Conservation (phyloP, 2,797 vertebrate genomes). For the Neosalanx taihuensis region DNA sequence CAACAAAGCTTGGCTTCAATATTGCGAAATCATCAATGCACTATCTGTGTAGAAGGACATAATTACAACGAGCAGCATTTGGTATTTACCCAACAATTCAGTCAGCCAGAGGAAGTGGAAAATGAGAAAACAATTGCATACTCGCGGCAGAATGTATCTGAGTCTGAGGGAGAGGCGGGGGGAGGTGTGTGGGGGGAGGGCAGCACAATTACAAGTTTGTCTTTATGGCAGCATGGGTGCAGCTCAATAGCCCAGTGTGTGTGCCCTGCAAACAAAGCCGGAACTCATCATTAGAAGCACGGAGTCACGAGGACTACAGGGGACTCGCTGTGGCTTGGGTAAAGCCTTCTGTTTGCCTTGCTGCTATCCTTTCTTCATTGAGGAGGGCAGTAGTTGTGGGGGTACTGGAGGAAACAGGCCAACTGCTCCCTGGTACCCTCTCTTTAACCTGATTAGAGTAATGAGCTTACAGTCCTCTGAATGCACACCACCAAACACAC, state of each 20-base stretch:
- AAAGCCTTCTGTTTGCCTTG: conserved; percentile 35
- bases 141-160: conserved; percentile 23
- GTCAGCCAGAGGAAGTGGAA: conserved; percentile 35
- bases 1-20: background rate
- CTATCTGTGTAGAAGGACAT: conserved; percentile 16
- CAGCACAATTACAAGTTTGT: conserved; percentile 55
- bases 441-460: conserved; percentile 75
- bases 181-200: background rate
- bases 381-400: conserved; percentile 33
- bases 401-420: conserved; percentile 56
- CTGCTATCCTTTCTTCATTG: conserved; percentile 13
- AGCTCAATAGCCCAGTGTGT: conserved; percentile 51
- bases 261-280: conserved; percentile 51
- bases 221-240: conserved; percentile 60
- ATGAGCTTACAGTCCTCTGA: conserved; percentile 65
- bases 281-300: conserved; percentile 57
- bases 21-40: background rate
- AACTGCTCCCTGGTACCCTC: conserved; percentile 54
- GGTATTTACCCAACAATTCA: conserved; percentile 27
- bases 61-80: conserved; percentile 14
- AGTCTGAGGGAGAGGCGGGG: conserved; percentile 8
- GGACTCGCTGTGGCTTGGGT: conserved; percentile 35
- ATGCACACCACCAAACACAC: conserved; percentile 60
- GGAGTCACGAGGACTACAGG: conserved; percentile 43
- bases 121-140: conserved; percentile 43